Percentiles rank a stretch among this genome's conserved stretches.
Conservation (phyloP, 2,888 invertebrate genomes). For the Drosophila tripunctata region DNA sequence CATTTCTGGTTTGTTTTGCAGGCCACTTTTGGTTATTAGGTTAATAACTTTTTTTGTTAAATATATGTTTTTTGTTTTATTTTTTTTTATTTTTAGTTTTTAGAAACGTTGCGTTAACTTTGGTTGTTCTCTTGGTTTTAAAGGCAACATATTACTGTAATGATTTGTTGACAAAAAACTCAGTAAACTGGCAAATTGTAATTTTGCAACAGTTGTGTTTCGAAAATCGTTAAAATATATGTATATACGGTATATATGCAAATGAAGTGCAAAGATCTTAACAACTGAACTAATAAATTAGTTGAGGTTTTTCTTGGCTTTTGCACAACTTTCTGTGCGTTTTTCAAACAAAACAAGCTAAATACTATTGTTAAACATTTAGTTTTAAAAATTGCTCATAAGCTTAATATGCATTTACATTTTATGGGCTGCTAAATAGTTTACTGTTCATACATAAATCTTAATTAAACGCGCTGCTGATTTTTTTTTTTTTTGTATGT, state of each 20-base stretch:
- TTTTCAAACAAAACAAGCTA: not conserved
- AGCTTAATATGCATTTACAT: too few species aligned
- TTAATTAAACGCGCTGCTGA: not conserved
- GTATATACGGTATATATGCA: slow-evolving; percentile 15
- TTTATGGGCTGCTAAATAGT: not conserved
- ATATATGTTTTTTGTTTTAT: slow-evolving; percentile 20
- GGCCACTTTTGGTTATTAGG: slow-evolving; percentile 71
- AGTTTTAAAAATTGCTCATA: too few species aligned
- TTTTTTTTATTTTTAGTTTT: slow-evolving; percentile 43
- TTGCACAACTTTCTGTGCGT: not conserved
- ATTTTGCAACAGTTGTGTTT: slow-evolving; percentile 49
- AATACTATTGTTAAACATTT: not conserved
- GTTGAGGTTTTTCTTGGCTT: not conserved
- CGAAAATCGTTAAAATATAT: slow-evolving; percentile 55
- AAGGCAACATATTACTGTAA: slow-evolving; percentile 71
- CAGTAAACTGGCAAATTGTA: slow-evolving; percentile 40
- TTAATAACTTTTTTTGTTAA: slow-evolving; percentile 28
- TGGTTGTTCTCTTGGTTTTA: slow-evolving; percentile 52
- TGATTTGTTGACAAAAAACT: slow-evolving; percentile 18
- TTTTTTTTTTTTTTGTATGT: not conserved
- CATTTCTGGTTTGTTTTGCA: slow-evolving; percentile 71
- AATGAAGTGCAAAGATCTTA: slow-evolving; percentile 36
- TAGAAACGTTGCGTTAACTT: slow-evolving; percentile 77
- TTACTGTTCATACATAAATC: slow-evolving; percentile 5
- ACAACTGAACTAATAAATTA: slow-evolving; percentile 21